These are phyloP conservation scores for Dipodomys ordii DNA, from an alignment of 2,113 vertebrate species.

Conservation along the genomic window DNA sequence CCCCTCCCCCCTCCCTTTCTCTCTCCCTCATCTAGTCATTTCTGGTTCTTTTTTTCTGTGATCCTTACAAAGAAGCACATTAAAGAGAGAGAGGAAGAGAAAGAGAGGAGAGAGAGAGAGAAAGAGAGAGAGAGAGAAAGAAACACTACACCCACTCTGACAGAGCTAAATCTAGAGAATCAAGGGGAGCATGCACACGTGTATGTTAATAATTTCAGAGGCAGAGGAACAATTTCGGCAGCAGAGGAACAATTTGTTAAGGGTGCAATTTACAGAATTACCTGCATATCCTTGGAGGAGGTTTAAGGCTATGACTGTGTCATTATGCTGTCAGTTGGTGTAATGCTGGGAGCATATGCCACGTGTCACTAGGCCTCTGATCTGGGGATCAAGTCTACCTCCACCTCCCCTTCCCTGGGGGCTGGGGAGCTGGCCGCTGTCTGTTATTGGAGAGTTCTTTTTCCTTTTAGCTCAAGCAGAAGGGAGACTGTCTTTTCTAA, in stretches of 20 bases:
- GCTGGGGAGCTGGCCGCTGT: neutral
- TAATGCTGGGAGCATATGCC: neutral
- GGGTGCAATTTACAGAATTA: neutral
- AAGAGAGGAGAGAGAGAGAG: neutral
- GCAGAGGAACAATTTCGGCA: neutral
- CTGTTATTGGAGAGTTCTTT: neutral
- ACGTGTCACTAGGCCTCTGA: neutral
- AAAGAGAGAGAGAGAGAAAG: neutral
- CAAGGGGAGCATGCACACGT: neutral
- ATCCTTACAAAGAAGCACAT: constrained; percentile 41
- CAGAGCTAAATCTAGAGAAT: constrained; percentile 2
- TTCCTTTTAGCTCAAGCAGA: neutral
- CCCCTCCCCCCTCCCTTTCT: neutral
- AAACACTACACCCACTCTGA: neutral
- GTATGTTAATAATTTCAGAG: neutral
- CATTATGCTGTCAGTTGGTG: neutral
- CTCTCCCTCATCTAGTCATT: neutral
- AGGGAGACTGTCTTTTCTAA: neutral
- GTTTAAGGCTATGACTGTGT: neutral
- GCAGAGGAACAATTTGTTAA: neutral
- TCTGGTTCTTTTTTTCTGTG: neutral
- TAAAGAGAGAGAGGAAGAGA: neutral
- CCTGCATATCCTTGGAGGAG: neutral
- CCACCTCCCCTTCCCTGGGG: neutral
- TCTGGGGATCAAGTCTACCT: neutral